Percentiles rank a stretch among this genome's conserved stretches.
These are phyloP conservation scores for Eumerus sabulonum DNA, from an alignment of 2,888 invertebrate genomes.

Conservation along the genomic window DNA sequence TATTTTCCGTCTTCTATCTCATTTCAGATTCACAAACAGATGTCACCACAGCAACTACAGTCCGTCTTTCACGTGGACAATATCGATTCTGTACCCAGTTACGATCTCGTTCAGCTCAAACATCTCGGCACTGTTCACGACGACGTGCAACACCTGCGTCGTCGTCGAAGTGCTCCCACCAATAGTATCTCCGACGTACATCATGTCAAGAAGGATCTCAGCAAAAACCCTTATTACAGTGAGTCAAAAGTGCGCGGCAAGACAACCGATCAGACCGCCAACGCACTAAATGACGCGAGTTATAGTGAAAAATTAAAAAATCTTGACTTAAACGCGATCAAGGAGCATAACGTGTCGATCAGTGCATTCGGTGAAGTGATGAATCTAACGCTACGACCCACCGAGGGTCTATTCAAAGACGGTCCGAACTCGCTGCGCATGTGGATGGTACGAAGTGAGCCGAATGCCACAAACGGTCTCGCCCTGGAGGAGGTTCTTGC, in stretches of 20 bases:
- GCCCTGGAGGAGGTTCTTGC: conserved; percentile 86
- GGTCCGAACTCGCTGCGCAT: conserved; percentile 84
- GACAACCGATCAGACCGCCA: conserved; percentile 61
- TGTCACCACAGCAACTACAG: conserved; percentile 90
- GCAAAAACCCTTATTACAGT: conserved; percentile 78
- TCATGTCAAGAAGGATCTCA: conserved; percentile 79
- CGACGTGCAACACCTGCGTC: conserved; percentile 36
- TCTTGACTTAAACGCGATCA: conserved; percentile 71
- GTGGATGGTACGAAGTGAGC: conserved; percentile 89
- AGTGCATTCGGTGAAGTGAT: conserved; percentile 89
- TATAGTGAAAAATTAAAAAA: conserved; percentile 69
- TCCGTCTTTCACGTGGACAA: conserved; percentile 91
- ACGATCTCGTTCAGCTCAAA: conserved; percentile 89
- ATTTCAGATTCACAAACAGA: conserved; percentile 93
- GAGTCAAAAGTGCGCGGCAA: conserved; percentile 73
- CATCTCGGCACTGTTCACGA: conserved; percentile 80
- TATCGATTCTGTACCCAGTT: conserved; percentile 88
- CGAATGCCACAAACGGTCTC: conserved; percentile 88
- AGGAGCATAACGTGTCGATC: conserved; percentile 84
- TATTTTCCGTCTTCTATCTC: conserved; percentile 70
- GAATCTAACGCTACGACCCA: conserved; percentile 86
- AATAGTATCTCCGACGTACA: conserved; percentile 78
- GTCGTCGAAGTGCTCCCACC: conserved; percentile 77
- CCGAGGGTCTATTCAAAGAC: conserved; percentile 87
- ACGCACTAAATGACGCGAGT: conserved; percentile 70